A percentile compares a stretch with the other conserved stretches of the same genome.
Evolutionary conservation across 2,113 vertebrate genomes (phyloP).

Genomic region (Anolis sagrei): DNA sequence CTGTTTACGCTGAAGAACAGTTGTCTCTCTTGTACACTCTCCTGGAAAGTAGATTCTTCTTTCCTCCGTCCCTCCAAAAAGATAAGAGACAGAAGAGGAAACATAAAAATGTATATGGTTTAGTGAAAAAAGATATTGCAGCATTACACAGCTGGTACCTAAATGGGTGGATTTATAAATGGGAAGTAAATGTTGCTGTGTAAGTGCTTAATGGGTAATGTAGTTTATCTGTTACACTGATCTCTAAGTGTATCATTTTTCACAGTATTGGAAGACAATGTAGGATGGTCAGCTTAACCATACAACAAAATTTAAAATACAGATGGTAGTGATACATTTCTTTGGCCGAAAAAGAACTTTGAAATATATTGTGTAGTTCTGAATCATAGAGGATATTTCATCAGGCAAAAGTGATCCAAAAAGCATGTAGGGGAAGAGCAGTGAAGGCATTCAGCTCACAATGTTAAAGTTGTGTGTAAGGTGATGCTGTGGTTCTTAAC

Average conservation of each 20-base stretch:
- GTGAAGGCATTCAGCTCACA: too few species aligned
- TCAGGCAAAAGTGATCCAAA: too few species aligned
- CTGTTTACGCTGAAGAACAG: conserved; percentile 53
- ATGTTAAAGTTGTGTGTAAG: too few species aligned
- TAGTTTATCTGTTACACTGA: conserved; percentile 64
- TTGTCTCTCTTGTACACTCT: conserved; percentile 52
- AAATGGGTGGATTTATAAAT: conserved; percentile 61
- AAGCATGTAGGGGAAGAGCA: too few species aligned
- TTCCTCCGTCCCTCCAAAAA: not conserved
- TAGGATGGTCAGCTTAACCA: too few species aligned
- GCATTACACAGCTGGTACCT: conserved; percentile 39
- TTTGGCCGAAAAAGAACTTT: too few species aligned
- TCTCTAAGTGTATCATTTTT: conserved; percentile 55
- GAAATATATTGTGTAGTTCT: too few species aligned
- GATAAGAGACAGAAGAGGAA: not conserved
- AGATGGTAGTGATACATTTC: too few species aligned
- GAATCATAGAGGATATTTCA: too few species aligned
- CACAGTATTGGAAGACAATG: conserved; percentile 51
- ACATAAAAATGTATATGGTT: conserved; percentile 33
- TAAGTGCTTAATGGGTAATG: conserved; percentile 55
- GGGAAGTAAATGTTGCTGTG: conserved; percentile 66
- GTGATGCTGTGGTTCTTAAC: too few species aligned
- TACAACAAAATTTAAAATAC: too few species aligned
- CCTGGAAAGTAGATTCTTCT: conserved; percentile 55
- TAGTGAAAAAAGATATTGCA: conserved; percentile 45